Conservation (phyloP, 2,797 vertebrate species). For the Ctenochaetus hawaiiensis region DNA sequence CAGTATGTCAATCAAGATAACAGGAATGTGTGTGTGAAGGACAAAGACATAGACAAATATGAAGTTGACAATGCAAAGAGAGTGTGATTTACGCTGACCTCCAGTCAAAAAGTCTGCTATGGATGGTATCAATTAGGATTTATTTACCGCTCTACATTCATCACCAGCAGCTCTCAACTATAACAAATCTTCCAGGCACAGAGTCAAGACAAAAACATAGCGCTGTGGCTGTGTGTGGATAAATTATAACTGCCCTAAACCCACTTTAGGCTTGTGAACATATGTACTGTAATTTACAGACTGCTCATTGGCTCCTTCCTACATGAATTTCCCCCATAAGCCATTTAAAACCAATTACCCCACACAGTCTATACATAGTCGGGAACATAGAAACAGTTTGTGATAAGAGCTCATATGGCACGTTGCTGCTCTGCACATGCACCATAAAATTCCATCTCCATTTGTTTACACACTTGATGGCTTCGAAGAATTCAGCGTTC, state of each 20-base stretch:
- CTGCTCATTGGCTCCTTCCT: not conserved
- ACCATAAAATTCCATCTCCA: conserved; percentile 26
- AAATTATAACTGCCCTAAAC: not conserved
- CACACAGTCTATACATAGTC: not conserved
- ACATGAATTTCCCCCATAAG: conserved; percentile 14
- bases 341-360: conserved; percentile 6
- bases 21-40: not conserved
- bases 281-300: conserved; percentile 31
- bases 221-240: not conserved
- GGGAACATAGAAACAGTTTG: not conserved
- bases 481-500: conserved; percentile 12
- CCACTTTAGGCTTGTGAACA: conserved; percentile 2
- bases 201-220: not conserved
- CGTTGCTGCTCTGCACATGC: conserved; percentile 6
- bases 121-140: no score
- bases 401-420: conserved; percentile 7
- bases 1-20: not conserved
- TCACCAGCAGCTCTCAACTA: not conserved
- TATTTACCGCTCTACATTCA: not conserved
- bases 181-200: no score
- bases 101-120: not conserved
- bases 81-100: not conserved
- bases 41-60: no score
- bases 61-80: not conserved
- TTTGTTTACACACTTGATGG: conserved; percentile 38